Conservation (phyloP, 2,113 vertebrate species). For the Crocuta crocuta region DNA sequence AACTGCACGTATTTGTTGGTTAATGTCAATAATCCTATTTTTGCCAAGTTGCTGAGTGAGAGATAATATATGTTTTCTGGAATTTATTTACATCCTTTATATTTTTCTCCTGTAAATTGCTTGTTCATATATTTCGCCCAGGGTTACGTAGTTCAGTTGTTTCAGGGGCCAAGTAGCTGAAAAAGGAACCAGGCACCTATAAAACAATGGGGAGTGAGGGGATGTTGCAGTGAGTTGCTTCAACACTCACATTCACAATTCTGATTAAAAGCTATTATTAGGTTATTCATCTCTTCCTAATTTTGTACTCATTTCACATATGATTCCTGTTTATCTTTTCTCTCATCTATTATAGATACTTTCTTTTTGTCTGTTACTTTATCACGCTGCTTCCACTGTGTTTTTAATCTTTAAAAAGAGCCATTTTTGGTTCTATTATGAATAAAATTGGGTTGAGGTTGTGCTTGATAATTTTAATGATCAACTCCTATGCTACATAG, state of each 20-base stretch:
- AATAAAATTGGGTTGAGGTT: not conserved
- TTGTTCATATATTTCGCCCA: not conserved
- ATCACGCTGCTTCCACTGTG: not conserved
- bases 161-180: not conserved
- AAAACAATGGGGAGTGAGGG: not conserved
- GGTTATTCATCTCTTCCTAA: not conserved
- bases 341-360: not conserved
- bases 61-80: not conserved
- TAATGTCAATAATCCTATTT: not conserved
- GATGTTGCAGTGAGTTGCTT: rapidly evolving
- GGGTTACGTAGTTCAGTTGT: not conserved
- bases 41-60: not conserved
- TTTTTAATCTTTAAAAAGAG: not conserved
- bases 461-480: too few relatives aligned
- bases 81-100: not conserved
- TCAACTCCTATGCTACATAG: too few relatives aligned
- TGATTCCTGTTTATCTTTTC: not conserved
- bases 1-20: not conserved
- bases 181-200: not conserved
- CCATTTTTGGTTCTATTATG: not conserved
- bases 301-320: not conserved
- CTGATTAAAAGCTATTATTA: not conserved
- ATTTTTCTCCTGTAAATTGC: not conserved
- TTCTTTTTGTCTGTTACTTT: not conserved
- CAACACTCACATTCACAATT: not conserved